A percentile compares a stretch with the other conserved stretches of the same genome.
Conservation (phyloP, 2,113 vertebrate species). For the Caranx ignobilis region DNA sequence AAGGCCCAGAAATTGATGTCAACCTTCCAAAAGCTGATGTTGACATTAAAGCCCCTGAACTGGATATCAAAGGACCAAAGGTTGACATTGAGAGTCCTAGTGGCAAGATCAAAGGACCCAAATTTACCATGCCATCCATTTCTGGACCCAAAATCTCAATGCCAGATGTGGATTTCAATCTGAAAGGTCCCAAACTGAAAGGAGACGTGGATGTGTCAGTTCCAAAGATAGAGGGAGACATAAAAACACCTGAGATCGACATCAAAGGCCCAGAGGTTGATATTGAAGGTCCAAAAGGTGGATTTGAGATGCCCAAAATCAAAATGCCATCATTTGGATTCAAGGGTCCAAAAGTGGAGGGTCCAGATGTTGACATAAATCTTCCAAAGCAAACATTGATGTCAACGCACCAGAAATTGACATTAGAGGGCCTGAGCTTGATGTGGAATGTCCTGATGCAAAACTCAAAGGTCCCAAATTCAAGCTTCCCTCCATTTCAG, state of each 20-base stretch:
- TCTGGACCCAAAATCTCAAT: constrained; percentile 10
- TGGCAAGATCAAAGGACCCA: constrained; percentile 24
- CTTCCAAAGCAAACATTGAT: neutral
- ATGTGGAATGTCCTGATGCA: neutral
- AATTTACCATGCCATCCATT: constrained; percentile 12
- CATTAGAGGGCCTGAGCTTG: neutral
- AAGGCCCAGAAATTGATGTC: constrained; percentile 29
- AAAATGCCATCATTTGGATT: constrained; percentile 15
- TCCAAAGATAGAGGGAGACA: constrained; percentile 24
- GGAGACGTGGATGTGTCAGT: constrained; percentile 20
- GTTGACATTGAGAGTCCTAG: neutral
- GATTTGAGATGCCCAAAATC: constrained; percentile 23
- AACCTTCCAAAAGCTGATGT: neutral
- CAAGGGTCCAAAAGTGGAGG: neutral
- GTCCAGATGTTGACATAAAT: neutral
- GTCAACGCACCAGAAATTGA: neutral
- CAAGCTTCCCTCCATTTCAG: neutral
- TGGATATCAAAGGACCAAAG: constrained; percentile 11
- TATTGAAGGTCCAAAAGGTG: neutral
- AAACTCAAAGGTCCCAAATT: constrained; percentile 1
- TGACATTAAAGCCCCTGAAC: neutral
- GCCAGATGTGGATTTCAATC: constrained; percentile 17
- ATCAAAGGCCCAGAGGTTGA: constrained; percentile 6
- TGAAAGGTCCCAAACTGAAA: constrained; percentile 16
- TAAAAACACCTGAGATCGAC: neutral